Percentiles rank a stretch among this genome's conserved stretches.
phyloP scores from a whole-genome alignment of 53 echinoderm and acorn worm species.

The Henricia sp. region DNA sequence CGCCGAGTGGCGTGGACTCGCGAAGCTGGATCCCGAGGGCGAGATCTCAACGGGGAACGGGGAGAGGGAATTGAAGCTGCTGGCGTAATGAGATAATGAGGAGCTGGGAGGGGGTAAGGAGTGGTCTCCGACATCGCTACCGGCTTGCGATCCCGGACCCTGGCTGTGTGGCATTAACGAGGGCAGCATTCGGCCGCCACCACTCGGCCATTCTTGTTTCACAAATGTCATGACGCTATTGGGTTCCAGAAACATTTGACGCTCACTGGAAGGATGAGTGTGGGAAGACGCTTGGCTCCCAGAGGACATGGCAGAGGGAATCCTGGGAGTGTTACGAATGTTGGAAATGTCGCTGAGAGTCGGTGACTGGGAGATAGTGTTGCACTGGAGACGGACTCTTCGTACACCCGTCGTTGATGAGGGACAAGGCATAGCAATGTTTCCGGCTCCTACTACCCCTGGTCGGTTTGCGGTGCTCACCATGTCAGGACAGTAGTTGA shows the following conservation, averaged over 20 bases:
- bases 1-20: conserved; percentile 96
- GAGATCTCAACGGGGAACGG: conserved; percentile 97
- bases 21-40: conserved; percentile 95
- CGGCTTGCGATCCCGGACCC: conserved; percentile 92
- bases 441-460: conserved; percentile 33
- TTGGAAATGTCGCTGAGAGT: conserved; percentile 95
- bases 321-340: conserved; percentile 78
- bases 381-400: conserved; percentile 44
- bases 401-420: conserved; percentile 27
- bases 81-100: conserved; percentile 91
- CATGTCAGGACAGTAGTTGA: conserved; percentile 46
- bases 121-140: conserved; percentile 92
- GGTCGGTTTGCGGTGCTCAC: conserved; percentile 38
- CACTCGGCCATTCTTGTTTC: conserved; percentile 83
- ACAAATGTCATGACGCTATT: conserved; percentile 59
- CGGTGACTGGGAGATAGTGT: conserved; percentile 66
- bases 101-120: conserved; percentile 94
- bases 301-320: conserved; percentile 37
- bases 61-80: conserved; percentile 95
- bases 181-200: conserved; percentile 56
- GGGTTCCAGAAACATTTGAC: conserved; percentile 76
- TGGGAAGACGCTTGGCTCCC: conserved; percentile 44
- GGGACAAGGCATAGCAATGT: conserved; percentile 30
- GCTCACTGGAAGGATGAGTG: conserved; percentile 33
- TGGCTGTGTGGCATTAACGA: conserved; percentile 63